Evolutionary conservation across 2,888 invertebrate genomes (phyloP), one percentile per base, ranked within the genome.

Genomic region (Subacronicta megacephala): DNA sequence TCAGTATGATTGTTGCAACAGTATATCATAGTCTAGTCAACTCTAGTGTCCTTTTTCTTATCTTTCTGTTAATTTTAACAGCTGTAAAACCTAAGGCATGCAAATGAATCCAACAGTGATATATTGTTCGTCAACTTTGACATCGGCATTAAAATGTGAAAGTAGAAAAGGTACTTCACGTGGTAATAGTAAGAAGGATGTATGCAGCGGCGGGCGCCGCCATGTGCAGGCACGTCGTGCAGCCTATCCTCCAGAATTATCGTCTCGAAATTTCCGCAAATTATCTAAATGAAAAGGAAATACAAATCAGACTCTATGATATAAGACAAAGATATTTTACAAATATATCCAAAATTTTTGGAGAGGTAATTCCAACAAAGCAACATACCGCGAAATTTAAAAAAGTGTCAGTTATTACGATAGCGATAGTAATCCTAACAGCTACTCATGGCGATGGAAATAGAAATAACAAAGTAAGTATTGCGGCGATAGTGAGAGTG

Each of bases 141-240:
- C 67, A 65, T 60, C 64, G 71, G 65, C 64, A 63, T 62, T 67
- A 53, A 66, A 65, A 75, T 70, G 77, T 61, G 75, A 72, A 69
- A 74, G 60, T 63, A 57, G 56, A 65, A 62, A 64, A 62, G 55
- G 38, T 72, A 71, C 62, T 75, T 87, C 89, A 93, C 93, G 72
- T 94, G 93, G 67, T 91, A 93, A 74, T 90, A 93, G 78, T 92
- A 94, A 41, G 93, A 90, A 66, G 90, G 89, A 78, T 92, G 90
- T 55, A 86, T 73, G 78, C 92, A 92, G 58, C 88, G 90, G 1
- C 87, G 81, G 41, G 87, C 85, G 41, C 86, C 88, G 65, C 83
- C 80, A 74, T 86, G 85, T 40, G 83, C 72, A 35, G 78, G 80
- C 60, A 85, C 84, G 50, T 87, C 84, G 45, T 85, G 77, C 53